Conservation (phyloP, 2,888 invertebrate genomes). For the Metallyticus violacea region DNA sequence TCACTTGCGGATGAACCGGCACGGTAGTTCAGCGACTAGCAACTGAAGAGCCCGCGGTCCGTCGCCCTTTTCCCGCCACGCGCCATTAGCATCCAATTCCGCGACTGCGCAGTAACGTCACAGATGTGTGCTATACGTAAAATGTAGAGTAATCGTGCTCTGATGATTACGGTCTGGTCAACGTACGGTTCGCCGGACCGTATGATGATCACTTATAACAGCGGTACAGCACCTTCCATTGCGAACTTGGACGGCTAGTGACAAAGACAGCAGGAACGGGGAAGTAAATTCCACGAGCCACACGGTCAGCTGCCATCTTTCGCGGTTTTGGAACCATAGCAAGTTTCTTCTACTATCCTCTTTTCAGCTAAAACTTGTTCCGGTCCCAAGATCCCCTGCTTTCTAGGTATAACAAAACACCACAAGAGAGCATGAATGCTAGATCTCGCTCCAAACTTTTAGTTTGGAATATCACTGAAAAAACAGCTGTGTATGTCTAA, state of each 20-base stretch:
- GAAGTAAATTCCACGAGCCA: background rate
- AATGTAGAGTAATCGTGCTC: background rate
- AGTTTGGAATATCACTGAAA: too few species aligned
- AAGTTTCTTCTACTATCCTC: background rate
- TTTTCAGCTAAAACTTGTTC: background rate
- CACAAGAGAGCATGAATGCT: too few species aligned
- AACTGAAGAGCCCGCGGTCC: background rate
- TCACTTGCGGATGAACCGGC: background rate
- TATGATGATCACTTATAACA: background rate
- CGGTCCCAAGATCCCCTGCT: background rate
- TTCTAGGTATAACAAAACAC: too few species aligned
- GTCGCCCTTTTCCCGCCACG: slow-evolving; percentile 3
- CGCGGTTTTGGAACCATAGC: background rate
- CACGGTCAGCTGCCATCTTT: background rate
- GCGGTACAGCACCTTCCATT: background rate
- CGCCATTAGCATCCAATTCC: background rate
- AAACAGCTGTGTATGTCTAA: too few species aligned
- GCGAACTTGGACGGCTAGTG: background rate
- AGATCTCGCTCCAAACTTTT: too few species aligned
- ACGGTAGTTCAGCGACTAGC: background rate
- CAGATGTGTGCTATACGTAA: background rate
- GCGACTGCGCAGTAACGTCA: background rate
- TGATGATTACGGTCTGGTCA: background rate
- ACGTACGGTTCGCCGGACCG: background rate
- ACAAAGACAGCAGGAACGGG: background rate